phyloP scores from a whole-genome alignment of 2,888 invertebrate species.

The Dorcus hopei region DNA sequence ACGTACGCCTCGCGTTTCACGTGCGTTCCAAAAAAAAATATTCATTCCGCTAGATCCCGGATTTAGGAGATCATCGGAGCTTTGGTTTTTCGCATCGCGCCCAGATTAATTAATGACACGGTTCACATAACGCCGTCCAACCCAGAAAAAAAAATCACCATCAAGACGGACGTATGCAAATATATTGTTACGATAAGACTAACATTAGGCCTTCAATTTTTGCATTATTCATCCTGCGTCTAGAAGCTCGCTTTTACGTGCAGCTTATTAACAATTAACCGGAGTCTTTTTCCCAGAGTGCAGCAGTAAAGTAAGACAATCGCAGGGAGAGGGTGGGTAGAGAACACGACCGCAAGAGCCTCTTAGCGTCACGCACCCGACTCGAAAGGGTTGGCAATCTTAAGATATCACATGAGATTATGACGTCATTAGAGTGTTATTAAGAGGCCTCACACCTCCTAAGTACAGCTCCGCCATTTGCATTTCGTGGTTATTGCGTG shows the following conservation, averaged over 20 bases:
- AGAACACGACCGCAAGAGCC: slow-evolving; percentile 21
- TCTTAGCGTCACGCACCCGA: slow-evolving; percentile 22
- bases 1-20: not conserved
- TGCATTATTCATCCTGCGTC: no score
- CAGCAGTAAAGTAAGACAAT: no score
- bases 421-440: slow-evolving; percentile 39
- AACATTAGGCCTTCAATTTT: no score
- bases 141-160: not conserved
- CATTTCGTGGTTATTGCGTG: slow-evolving; percentile 26
- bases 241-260: no score
- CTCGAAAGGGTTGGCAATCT: slow-evolving; percentile 31
- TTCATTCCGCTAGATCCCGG: not conserved
- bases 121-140: no score
- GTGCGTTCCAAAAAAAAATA: not conserved
- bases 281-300: no score
- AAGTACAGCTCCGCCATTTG: slow-evolving; percentile 34
- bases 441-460: slow-evolving; percentile 38
- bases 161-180: not conserved
- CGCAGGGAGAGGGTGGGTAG: no score
- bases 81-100: no score
- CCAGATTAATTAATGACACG: no score
- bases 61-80: no score
- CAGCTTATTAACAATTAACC: no score
- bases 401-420: slow-evolving; percentile 40
- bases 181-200: slow-evolving; percentile 3